Base-by-base conservation (phyloP, 2,113 vertebrate genomes). In the Oophaga pumilio region DNA sequence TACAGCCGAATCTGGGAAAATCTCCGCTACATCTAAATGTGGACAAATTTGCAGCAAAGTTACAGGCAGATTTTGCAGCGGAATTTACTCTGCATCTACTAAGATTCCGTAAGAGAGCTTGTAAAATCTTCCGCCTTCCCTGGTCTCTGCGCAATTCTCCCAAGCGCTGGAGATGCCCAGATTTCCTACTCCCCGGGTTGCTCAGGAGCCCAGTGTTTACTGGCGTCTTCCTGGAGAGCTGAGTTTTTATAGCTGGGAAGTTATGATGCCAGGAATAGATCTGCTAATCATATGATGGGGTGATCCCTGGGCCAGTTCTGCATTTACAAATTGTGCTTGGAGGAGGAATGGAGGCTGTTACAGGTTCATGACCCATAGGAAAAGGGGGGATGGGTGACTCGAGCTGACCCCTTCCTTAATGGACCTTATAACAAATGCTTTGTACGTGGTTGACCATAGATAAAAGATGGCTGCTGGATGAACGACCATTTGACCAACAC, bases 201-300 rank as follows among this genome's bases (percentile, higher is more conserved):
- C 13, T 10, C 50, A 12, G 74, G 74, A 76, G 49, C 43, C 56
- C 76, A 0, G 57, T 82, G 33, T 82, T 60, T 59, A 18, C 56
- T 12, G 78, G 8, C 28, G 24, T 33, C 78, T 60, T 81, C 78
- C 56, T 62, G 80, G 49, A 66, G 33, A 20, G 20, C 13, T 43
- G 12, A 24, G 20, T 22, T 43, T 56, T 79, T 28, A 26, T 57
- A 79, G 79, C 79, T 49, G 20, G 33, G 33, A 66, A 28, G 56
- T 80, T 17, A 80, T 62, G 18, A 81, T 43, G 57, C 79, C 79
- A 49, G 17, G 28, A 60, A 81, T 62, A 81, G 59, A 81, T 43
- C 57, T 62, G 79, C 28, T 77, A 59, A 81, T 60, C 56, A 0
- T 43, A 81, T 2, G 12, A 12, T 14, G 14, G 12, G 4, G 24